Percentiles rank a stretch among this genome's conserved stretches.
Conservation (phyloP, 2,113 vertebrate species). For the Solenodon paradoxus region DNA sequence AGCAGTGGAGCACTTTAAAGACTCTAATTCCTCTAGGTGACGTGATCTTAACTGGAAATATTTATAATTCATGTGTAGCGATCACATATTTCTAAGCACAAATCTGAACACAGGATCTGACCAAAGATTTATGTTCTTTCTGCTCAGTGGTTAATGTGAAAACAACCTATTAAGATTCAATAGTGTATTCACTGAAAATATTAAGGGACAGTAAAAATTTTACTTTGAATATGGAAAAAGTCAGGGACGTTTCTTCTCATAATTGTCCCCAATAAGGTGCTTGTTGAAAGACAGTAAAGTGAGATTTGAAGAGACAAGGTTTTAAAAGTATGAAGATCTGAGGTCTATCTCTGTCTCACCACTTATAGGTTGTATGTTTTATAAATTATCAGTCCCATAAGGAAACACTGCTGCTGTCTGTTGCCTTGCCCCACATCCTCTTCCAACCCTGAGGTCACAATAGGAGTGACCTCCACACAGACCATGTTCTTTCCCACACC, state of each 20-base stretch:
- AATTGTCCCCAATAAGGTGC: neutral
- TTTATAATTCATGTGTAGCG: neutral
- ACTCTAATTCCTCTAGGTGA: neutral
- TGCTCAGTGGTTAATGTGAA: neutral
- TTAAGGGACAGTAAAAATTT: neutral
- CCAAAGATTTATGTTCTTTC: neutral
- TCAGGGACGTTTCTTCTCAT: neutral
- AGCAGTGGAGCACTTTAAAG: neutral
- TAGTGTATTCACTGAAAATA: neutral
- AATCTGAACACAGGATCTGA: neutral
- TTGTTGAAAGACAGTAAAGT: neutral
- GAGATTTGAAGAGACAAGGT: neutral
- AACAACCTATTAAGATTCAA: neutral
- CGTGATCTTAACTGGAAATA: neutral
- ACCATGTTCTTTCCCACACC: neutral
- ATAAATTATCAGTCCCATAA: neutral
- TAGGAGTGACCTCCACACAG: neutral
- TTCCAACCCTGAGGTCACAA: too few relatives aligned
- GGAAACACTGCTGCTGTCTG: neutral
- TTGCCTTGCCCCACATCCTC: fast-evolving
- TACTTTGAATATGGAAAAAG: neutral
- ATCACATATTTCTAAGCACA: neutral
- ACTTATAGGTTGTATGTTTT: neutral
- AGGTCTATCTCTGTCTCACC: too few relatives aligned
- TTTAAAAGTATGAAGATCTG: neutral